Conservation (phyloP, 2,797 vertebrate species). For the Chrysocyon brachyurus region DNA sequence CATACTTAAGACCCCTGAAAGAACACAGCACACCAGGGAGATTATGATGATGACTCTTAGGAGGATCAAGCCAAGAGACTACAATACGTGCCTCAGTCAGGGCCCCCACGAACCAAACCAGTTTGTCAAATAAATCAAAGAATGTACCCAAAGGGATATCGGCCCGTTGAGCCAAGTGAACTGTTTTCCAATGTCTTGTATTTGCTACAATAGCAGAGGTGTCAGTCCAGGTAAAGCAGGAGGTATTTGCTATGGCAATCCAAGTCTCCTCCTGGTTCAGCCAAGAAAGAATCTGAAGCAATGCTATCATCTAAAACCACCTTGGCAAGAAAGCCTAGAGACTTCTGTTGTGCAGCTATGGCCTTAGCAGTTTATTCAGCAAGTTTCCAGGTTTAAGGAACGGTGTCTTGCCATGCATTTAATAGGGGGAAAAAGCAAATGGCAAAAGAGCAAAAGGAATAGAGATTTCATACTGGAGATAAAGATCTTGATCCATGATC, state of each 20-base stretch:
- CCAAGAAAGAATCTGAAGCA: not conserved
- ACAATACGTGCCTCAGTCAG: not conserved
- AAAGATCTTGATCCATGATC: not conserved
- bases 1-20: not conserved
- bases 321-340: not conserved
- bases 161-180: not conserved
- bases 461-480: not conserved
- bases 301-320: not conserved
- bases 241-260: not conserved
- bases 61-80: not conserved
- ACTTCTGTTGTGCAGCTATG: not conserved
- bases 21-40: not conserved
- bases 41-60: not conserved
- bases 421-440: not conserved
- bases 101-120: not conserved
- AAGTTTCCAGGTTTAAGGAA: not conserved
- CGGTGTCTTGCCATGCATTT: not conserved
- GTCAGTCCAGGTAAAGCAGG: not conserved
- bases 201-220: not conserved
- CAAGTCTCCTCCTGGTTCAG: not conserved
- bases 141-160: not conserved
- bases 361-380: not conserved
- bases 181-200: not conserved
- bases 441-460: not conserved
- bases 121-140: not conserved